A percentile compares a stretch with the other conserved stretches of the same genome.
These are phyloP conservation scores for Baryphthengus martii DNA, from an alignment of 2,113 vertebrate species.

Conservation along the genomic window DNA sequence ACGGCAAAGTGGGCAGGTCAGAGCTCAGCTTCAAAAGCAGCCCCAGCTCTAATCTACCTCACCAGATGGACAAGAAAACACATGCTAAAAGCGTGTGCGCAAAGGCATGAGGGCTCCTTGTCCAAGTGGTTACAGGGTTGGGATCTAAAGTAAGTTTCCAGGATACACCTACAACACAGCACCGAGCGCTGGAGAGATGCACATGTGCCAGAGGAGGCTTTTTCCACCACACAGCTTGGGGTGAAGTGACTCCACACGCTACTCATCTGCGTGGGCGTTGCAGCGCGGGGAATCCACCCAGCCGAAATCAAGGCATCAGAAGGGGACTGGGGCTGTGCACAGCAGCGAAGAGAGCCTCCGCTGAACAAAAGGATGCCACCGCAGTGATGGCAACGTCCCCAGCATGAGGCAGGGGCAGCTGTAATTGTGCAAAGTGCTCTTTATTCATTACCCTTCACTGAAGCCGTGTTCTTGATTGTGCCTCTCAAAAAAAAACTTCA, in stretches of 20 bases:
- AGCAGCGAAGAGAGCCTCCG: neutral
- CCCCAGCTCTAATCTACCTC: neutral
- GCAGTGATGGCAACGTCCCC: neutral
- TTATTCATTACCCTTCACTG: neutral
- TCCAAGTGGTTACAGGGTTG: neutral
- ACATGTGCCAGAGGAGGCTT: neutral
- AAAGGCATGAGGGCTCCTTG: neutral
- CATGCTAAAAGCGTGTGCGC: accelerated
- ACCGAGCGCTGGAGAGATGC: neutral
- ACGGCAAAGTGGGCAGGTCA: neutral
- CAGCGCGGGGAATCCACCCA: neutral
- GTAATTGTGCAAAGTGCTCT: conserved; percentile 9
- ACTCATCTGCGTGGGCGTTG: neutral
- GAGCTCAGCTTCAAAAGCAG: neutral
- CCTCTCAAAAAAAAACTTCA: neutral
- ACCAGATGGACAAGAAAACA: neutral
- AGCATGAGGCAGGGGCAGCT: neutral
- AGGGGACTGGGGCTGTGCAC: neutral
- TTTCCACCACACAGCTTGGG: neutral
- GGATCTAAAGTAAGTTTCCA: neutral
- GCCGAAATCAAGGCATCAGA: neutral
- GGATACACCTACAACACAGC: neutral
- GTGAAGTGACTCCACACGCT: neutral
- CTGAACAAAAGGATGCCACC: neutral
- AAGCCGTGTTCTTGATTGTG: neutral